phyloP scores from a whole-genome alignment of 2,888 invertebrate genomes.

The Lochmaea capreae region DNA sequence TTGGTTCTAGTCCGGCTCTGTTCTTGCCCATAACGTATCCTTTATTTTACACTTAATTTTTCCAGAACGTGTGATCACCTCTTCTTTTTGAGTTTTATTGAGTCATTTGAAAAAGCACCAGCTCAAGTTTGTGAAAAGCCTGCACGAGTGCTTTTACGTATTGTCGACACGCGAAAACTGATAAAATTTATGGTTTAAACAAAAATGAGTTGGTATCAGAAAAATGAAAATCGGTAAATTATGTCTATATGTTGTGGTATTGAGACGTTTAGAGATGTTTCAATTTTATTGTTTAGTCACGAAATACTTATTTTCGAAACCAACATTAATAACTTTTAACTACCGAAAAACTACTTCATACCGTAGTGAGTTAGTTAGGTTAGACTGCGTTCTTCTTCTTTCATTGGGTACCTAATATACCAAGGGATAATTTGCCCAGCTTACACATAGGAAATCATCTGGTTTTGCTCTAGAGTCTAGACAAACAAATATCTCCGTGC shows the following conservation, averaged over 20 bases:
- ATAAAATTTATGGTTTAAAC: not conserved
- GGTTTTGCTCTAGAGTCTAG: no score
- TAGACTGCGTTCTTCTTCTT: no score
- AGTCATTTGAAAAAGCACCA: constrained; percentile 8
- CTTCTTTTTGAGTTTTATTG: constrained; percentile 12
- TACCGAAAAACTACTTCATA: no score
- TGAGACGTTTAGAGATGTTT: no score
- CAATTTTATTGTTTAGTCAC: no score
- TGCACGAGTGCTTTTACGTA: not conserved
- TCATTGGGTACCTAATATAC: no score
- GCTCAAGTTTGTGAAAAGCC: constrained; percentile 12
- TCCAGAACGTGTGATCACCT: not conserved
- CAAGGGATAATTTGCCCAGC: no score
- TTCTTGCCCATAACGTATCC: not conserved
- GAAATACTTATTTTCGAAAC: no score
- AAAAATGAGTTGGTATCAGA: not conserved
- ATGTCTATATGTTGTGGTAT: not conserved
- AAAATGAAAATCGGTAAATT: not conserved
- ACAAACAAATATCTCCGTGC: no score
- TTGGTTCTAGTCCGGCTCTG: not conserved
- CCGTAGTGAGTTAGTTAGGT: no score
- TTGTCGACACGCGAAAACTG: not conserved
- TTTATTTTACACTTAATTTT: constrained; percentile 2
- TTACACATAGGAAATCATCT: no score
- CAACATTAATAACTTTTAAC: no score